Percentiles rank a stretch among this genome's conserved stretches.
phyloP scores from a whole-genome alignment of 1,140 invertebrate species.

The Neodiprion pinetum region DNA sequence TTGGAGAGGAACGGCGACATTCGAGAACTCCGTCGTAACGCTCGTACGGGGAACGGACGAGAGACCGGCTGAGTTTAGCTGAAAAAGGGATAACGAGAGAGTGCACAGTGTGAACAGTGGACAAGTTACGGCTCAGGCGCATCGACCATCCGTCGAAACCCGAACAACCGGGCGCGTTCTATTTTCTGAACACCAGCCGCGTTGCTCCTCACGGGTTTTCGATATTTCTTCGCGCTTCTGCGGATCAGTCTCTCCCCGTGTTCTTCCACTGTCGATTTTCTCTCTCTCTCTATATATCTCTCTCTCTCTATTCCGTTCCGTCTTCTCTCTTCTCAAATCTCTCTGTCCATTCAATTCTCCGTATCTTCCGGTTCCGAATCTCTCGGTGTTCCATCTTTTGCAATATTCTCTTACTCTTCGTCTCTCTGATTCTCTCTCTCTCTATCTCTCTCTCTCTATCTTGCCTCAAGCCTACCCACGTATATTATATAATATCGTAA shows the following conservation, averaged over 20 bases:
- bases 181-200: constrained; percentile 52
- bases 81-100: no score
- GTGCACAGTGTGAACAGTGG: no score
- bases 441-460: neutral
- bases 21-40: no score
- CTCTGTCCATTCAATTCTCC: constrained; percentile 36
- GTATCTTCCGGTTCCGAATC: constrained; percentile 30
- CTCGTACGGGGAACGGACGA: neutral
- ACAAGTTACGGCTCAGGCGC: no score
- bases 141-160: no score
- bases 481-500: no score
- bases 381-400: neutral
- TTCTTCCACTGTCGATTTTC: neutral
- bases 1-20: neutral
- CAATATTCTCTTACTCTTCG: neutral
- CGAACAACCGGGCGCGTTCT: constrained; percentile 37
- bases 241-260: neutral
- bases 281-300: neutral
- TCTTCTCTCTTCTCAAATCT: constrained; percentile 5
- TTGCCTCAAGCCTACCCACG: no score
- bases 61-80: no score
- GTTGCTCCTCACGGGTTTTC: constrained; percentile 44
- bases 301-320: constrained; percentile 13
- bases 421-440: neutral
- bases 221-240: constrained; percentile 52